Conservation (phyloP, 2,888 invertebrate genomes). For the Thymelicus acteon region DNA sequence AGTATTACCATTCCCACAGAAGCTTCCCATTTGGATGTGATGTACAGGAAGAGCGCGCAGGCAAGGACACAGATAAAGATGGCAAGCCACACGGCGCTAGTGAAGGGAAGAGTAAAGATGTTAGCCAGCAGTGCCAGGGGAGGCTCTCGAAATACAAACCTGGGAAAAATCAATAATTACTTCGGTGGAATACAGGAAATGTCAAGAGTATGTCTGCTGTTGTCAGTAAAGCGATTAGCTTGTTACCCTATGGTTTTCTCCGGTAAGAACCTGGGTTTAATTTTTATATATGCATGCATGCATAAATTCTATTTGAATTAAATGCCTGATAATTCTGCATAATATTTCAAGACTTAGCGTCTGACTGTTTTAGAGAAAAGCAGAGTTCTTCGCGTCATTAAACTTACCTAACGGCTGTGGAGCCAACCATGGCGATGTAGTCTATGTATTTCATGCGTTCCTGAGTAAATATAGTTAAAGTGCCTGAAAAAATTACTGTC, state of each 20-base stretch:
- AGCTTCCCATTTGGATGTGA: slow-evolving; percentile 79
- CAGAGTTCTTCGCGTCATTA: neutral
- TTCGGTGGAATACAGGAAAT: neutral
- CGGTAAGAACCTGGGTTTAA: too few relatives aligned
- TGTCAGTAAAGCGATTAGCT: too few relatives aligned
- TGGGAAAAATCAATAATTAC: slow-evolving; percentile 36
- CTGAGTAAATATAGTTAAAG: slow-evolving; percentile 71
- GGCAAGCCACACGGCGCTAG: slow-evolving; percentile 86
- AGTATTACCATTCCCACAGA: slow-evolving; percentile 65
- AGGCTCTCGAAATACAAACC: slow-evolving; percentile 88
- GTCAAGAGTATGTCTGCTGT: neutral
- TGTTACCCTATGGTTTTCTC: too few relatives aligned
- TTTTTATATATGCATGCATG: too few relatives aligned
- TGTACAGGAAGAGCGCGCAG: slow-evolving; percentile 72
- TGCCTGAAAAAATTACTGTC: slow-evolving; percentile 58
- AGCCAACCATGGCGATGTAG: slow-evolving; percentile 83
- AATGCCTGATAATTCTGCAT: too few relatives aligned
- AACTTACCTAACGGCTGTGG: slow-evolving; percentile 64
- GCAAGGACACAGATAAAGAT: slow-evolving; percentile 78
- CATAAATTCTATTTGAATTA: too few relatives aligned
- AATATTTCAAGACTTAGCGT: too few relatives aligned
- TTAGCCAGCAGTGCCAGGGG: slow-evolving; percentile 86
- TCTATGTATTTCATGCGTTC: slow-evolving; percentile 75
- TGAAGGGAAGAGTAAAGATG: slow-evolving; percentile 87
- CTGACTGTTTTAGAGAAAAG: too few relatives aligned